Conservation (phyloP, 1,140 invertebrate genomes). For the Arctopsyche grandis region DNA sequence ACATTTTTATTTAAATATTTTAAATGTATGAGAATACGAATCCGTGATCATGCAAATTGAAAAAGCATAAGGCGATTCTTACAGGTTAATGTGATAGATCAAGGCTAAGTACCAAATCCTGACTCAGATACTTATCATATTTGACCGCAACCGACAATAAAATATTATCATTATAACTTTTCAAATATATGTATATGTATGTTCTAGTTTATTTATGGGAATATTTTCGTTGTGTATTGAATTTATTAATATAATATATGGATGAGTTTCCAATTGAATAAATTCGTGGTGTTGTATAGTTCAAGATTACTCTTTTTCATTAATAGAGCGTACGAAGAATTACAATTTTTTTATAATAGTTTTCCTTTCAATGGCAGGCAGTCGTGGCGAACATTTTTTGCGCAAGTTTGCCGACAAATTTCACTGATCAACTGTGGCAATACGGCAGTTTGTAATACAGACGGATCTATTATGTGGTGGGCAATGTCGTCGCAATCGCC, state of each 20-base stretch:
- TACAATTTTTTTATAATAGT: too few relatives aligned
- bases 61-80: background rate
- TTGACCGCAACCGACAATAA: conserved; percentile 16
- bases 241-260: too few relatives aligned
- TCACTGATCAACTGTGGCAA: conserved; percentile 31
- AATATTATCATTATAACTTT: background rate
- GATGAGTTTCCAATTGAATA: too few relatives aligned
- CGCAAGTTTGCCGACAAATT: conserved; percentile 29
- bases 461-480: conserved; percentile 22
- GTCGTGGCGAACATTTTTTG: conserved; percentile 14
- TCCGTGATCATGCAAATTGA: conserved; percentile 11
- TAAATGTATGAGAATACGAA: too few relatives aligned
- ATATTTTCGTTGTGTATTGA: too few relatives aligned
- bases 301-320: too few relatives aligned
- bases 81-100: conserved; percentile 11
- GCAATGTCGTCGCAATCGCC: conserved; percentile 21
- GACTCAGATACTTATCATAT: conserved; percentile 10
- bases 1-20: too few relatives aligned
- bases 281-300: too few relatives aligned
- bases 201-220: too few relatives aligned
- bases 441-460: conserved; percentile 1
- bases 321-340: too few relatives aligned
- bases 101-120: conserved; percentile 5
- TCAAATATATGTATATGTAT: too few relatives aligned
- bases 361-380: too few relatives aligned